These are phyloP conservation scores for Polietes domitor DNA, from an alignment of 2,888 invertebrate genomes.

Conservation along the genomic window DNA sequence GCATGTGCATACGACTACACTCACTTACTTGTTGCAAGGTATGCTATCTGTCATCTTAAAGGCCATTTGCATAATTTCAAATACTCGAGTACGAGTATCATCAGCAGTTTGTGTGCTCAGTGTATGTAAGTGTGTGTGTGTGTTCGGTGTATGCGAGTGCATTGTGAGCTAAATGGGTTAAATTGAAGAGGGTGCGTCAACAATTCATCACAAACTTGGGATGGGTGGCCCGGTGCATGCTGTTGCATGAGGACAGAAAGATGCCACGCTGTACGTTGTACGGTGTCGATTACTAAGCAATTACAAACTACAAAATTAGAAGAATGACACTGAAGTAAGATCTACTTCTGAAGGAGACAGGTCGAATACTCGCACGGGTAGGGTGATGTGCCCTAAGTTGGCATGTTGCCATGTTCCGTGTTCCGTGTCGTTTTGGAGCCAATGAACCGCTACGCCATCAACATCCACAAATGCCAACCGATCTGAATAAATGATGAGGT, in stretches of 20 bases:
- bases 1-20: background rate
- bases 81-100: background rate
- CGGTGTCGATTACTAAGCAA: background rate
- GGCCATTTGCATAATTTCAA: constrained; percentile 29
- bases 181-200: background rate
- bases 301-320: background rate
- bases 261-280: too few relatives aligned
- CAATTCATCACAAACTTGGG: background rate
- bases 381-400: too few relatives aligned
- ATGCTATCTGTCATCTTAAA: background rate
- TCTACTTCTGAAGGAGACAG: background rate
- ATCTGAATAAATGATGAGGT: background rate
- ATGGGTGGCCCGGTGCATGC: background rate
- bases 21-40: background rate
- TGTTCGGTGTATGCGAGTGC: background rate
- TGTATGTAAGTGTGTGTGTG: background rate
- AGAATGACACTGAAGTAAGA: background rate
- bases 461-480: background rate
- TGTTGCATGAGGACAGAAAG: background rate
- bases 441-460: background rate
- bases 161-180: constrained; percentile 3
- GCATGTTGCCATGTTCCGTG: too few relatives aligned
- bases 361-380: background rate
- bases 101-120: background rate
- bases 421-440: background rate